A percentile compares a stretch with the other conserved stretches of the same genome.
These are phyloP conservation scores for Cyprinodon variegatus DNA, from an alignment of 2,113 vertebrate species.

Conservation along the genomic window DNA sequence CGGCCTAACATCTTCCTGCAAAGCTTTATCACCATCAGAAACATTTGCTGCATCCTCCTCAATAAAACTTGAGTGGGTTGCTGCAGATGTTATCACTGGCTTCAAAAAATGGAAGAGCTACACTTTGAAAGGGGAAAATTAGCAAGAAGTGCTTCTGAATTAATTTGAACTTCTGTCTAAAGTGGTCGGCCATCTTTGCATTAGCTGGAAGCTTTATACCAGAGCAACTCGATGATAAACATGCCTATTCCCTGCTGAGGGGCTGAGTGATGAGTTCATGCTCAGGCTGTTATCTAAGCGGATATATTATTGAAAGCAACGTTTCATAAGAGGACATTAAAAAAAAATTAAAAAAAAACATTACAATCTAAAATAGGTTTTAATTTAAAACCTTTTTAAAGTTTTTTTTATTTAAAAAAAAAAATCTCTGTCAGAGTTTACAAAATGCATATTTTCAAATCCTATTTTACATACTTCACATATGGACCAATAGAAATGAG, in stretches of 20 bases:
- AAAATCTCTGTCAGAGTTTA: too few species aligned
- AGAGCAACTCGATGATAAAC: not conserved
- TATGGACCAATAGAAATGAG: too few species aligned
- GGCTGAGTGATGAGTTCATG: not conserved
- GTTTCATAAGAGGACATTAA: too few species aligned
- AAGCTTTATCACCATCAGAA: not conserved
- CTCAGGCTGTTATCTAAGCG: not conserved
- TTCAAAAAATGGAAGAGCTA: not conserved
- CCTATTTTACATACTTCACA: too few species aligned
- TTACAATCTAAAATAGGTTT: too few species aligned
- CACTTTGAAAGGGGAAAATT: not conserved
- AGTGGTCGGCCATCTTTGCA: not conserved
- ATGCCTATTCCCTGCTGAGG: not conserved
- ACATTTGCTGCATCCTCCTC: not conserved
- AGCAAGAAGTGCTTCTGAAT: not conserved
- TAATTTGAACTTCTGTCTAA: not conserved
- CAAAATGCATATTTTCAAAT: too few species aligned
- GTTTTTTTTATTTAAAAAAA: too few species aligned
- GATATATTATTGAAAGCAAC: too few species aligned
- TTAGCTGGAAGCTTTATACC: not conserved
- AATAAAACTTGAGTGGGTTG: not conserved
- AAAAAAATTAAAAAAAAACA: too few species aligned
- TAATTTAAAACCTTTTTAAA: too few species aligned
- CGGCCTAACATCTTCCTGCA: not conserved
- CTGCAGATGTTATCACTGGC: not conserved